These are phyloP conservation scores for Caenorhabditis doughertyi DNA, from an alignment of 2,888 invertebrate genomes.

Conservation along the genomic window DNA sequence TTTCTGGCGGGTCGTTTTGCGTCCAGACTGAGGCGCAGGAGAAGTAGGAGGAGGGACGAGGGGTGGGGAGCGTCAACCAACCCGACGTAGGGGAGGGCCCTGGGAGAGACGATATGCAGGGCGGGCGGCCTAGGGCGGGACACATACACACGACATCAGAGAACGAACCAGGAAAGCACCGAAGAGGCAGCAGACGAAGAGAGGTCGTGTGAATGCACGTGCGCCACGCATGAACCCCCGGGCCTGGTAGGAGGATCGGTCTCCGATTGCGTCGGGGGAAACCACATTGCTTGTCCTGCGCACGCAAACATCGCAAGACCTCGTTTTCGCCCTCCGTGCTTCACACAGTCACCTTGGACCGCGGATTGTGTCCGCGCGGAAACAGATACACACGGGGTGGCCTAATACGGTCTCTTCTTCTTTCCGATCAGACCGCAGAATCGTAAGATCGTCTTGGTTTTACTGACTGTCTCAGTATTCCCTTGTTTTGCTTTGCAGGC, in stretches of 20 bases:
- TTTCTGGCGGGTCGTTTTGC: conserved; percentile 65
- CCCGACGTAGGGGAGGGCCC: conserved; percentile 64
- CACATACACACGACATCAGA: conserved; percentile 66
- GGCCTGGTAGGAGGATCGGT: conserved; percentile 33
- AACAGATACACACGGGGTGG: conserved; percentile 32
- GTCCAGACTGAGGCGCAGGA: conserved; percentile 67
- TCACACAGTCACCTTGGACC: conserved; percentile 44
- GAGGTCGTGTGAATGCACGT: conserved; percentile 65
- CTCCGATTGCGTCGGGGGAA: conserved; percentile 60
- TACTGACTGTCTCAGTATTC: background rate
- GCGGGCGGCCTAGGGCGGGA: conserved; percentile 59
- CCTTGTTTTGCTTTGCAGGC: conserved; percentile 4
- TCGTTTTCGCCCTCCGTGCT: conserved; percentile 49
- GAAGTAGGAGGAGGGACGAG: conserved; percentile 53
- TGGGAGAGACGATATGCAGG: conserved; percentile 67
- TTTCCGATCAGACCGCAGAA: conserved; percentile 51
- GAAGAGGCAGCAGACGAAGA: conserved; percentile 58
- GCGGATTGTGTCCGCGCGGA: conserved; percentile 41
- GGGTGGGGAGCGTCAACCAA: conserved; percentile 61
- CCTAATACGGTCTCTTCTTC: conserved; percentile 38
- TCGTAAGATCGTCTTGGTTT: conserved; percentile 40
- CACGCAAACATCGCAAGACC: conserved; percentile 61
- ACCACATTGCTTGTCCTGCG: conserved; percentile 60
- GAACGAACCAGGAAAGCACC: conserved; percentile 66
- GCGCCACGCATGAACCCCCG: conserved; percentile 56